Percentiles rank a stretch among this genome's conserved stretches.
Conservation (phyloP, 2,888 invertebrate genomes). For the Bombyx huttoni region DNA sequence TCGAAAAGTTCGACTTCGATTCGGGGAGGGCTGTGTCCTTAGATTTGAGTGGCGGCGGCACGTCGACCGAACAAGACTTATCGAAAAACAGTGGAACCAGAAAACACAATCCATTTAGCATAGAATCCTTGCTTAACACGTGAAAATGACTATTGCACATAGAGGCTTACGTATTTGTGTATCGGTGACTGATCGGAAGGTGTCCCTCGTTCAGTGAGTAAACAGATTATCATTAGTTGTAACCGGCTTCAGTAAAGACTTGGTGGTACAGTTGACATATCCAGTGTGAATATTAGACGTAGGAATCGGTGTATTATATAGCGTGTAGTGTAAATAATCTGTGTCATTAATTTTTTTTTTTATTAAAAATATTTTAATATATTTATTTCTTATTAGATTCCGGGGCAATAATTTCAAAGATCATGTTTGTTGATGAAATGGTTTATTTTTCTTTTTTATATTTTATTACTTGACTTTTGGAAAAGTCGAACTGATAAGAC, state of each 20-base stretch:
- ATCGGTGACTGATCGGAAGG: constrained; percentile 19
- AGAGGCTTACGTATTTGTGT: constrained; percentile 42
- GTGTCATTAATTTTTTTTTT: constrained; percentile 26
- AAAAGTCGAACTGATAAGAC: constrained; percentile 6
- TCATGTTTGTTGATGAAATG: constrained; percentile 39
- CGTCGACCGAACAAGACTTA: constrained; percentile 55
- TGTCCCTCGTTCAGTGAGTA: background rate
- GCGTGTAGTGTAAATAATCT: constrained; percentile 54
- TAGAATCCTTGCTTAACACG: constrained; percentile 87
- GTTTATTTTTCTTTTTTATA: constrained; percentile 45
- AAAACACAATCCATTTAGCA: constrained; percentile 89
- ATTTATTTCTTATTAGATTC: constrained; percentile 16
- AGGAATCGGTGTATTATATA: constrained; percentile 61
- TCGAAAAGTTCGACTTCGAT: constrained; percentile 66
- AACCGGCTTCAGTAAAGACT: constrained; percentile 59
- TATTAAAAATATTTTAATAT: constrained; percentile 15
- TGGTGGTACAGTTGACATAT: constrained; percentile 62
- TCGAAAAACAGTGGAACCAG: constrained; percentile 71
- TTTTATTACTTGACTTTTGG: constrained; percentile 31
- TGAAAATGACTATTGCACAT: constrained; percentile 61
- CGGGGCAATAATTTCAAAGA: constrained; percentile 56
- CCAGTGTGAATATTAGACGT: constrained; percentile 61
- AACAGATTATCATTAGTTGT: constrained; percentile 36
- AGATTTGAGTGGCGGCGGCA: constrained; percentile 55
- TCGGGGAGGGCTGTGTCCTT: constrained; percentile 64